Percentiles rank a stretch among this genome's conserved stretches.
Evolutionary conservation across 2,888 invertebrate species (phyloP).

Genomic region (Morinoia aosen): DNA sequence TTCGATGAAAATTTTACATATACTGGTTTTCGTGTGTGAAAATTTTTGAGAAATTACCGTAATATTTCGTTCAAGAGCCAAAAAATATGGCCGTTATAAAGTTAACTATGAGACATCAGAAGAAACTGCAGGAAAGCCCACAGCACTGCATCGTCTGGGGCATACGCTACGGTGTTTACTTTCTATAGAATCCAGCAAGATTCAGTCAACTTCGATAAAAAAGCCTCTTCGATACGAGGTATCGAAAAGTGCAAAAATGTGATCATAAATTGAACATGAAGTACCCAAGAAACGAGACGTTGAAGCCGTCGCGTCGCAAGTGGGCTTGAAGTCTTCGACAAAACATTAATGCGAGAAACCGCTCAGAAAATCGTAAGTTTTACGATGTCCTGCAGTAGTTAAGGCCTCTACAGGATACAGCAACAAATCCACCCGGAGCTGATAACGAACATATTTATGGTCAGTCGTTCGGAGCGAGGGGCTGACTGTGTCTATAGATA

Average conservation of each 20-base stretch:
- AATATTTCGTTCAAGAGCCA: no score
- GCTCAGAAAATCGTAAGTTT: slow-evolving; percentile 34
- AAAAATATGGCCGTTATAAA: no score
- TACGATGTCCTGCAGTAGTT: slow-evolving; percentile 47
- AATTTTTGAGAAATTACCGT: no score
- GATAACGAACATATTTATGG: slow-evolving; percentile 48
- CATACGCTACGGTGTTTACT: neutral
- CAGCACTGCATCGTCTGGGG: neutral
- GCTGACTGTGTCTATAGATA: slow-evolving; percentile 44
- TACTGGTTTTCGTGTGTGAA: no score
- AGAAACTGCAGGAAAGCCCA: neutral
- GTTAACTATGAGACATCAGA: neutral
- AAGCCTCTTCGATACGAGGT: neutral
- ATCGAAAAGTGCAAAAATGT: neutral
- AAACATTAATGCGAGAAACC: slow-evolving; percentile 34
- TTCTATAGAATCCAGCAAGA: neutral
- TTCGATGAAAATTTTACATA: no score
- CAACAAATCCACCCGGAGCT: slow-evolving; percentile 40
- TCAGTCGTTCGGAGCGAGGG: neutral
- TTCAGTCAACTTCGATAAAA: neutral
- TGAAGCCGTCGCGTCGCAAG: neutral
- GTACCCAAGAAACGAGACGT: neutral
- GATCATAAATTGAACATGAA: neutral
- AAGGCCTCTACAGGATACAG: slow-evolving; percentile 35
- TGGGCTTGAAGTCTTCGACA: slow-evolving; percentile 4